Evolutionary conservation across 2,888 invertebrate species (phyloP), one percentile per base, ranked within the genome.

Genomic region (Quadroppia sp.): DNA sequence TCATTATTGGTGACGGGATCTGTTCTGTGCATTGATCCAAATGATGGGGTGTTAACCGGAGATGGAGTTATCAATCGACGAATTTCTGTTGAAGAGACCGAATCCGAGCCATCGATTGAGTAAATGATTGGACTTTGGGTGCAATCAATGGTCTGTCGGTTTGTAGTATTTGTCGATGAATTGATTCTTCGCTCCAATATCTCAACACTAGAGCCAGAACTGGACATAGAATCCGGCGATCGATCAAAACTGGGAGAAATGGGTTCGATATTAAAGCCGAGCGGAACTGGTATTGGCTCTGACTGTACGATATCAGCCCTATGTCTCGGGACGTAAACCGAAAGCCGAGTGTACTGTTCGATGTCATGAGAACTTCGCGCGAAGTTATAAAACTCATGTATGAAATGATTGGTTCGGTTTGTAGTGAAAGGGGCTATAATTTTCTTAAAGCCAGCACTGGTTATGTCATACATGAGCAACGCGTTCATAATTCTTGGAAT

Each of bases 311-410:
- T 32, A n/a, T 70, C 30, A 15, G 64, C 73, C 25, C 64, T 40
- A 36, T 61, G 36, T 61, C 25, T 28, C n/a, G 64, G 67, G 76
- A 77, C 78, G 78, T 84, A 84, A 13, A 79, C 76, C 2, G 81
- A 81, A 56, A 80, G 78, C 36, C 78, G 78, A 78, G 85, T 85
- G 78, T 83, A 85, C n/a, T 90, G 91, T 72, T 88, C 85, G 87
- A 95, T 88, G 81, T 92, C 92, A 81, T 88, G 91, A 0, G 92
- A 91, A 15, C 93, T 92, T 36, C 89, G 86, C 42, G 95, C 92
- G 83, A 90, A 96, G 81, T 88, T 88, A 79, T 89, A 88, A 76
- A 96, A 86, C 81, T 96, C 95, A 81, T 95, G 94, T 42, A 92
- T 86, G 81, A 96, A 96, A 82, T 95, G 95, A 75, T 88, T 87